Conservation (phyloP, 2,797 vertebrate genomes). For the Oryzias sinensis region DNA sequence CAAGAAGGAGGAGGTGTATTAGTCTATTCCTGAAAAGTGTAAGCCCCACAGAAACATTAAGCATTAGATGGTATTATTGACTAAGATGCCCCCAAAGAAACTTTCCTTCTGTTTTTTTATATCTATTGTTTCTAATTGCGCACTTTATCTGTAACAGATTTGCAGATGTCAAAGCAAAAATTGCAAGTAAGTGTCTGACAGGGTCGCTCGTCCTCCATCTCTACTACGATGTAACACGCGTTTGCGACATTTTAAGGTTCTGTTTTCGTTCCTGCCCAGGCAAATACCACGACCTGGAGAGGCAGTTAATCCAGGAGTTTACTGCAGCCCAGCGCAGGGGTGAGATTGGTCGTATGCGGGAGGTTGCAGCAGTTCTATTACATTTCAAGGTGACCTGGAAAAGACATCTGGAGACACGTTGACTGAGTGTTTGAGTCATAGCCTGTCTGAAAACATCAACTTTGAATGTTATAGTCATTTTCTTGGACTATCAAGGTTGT, state of each 20-base stretch:
- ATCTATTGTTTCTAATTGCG: constrained; percentile 29
- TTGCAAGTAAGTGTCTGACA: constrained; percentile 89
- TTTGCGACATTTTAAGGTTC: background rate
- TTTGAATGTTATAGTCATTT: constrained; percentile 1
- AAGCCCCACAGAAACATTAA: constrained; percentile 15
- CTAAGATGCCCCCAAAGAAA: background rate
- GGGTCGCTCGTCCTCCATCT: background rate
- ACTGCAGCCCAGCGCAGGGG: constrained; percentile 91
- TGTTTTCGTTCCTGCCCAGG: constrained; percentile 70
- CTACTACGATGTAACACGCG: background rate
- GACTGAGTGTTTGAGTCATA: background rate
- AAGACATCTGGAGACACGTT: constrained; percentile 12
- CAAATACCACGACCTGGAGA: constrained; percentile 98
- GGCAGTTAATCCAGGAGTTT: constrained; percentile 97
- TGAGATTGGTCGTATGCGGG: constrained; percentile 96
- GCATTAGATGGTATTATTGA: constrained; percentile 10
- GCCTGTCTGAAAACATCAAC: background rate
- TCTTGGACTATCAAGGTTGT: constrained; percentile 2
- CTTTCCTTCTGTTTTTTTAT: constrained; percentile 2
- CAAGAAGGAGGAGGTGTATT: constrained; percentile 33
- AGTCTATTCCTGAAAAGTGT: constrained; percentile 31
- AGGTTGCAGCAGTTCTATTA: constrained; percentile 95
- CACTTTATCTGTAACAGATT: constrained; percentile 81
- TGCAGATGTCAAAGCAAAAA: constrained; percentile 98
- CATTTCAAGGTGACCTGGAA: constrained; percentile 92